Percentiles rank a stretch among this genome's conserved stretches.
Evolutionary conservation across 2,797 vertebrate genomes (phyloP).

Genomic region (Hoplostethus atlanticus): DNA sequence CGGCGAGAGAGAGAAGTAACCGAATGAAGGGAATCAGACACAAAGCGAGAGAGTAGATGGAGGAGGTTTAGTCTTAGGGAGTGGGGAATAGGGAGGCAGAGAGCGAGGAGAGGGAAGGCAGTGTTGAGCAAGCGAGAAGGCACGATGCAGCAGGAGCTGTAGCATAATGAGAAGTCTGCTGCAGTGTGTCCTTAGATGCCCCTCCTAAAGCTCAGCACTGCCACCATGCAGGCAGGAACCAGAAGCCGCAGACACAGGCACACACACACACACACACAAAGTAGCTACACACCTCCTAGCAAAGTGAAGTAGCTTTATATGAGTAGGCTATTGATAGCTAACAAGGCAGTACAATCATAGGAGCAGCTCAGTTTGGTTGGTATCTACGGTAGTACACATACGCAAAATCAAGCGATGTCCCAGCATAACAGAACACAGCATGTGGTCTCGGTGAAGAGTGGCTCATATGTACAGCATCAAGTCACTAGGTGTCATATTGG

Average conservation of each 20-base stretch:
- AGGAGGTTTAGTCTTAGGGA: background rate
- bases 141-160: constrained; percentile 65
- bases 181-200: constrained; percentile 70
- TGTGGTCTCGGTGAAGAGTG: no score
- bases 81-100: background rate
- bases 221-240: constrained; percentile 22
- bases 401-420: background rate
- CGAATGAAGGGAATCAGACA: background rate
- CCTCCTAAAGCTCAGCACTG: constrained; percentile 46
- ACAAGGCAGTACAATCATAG: background rate
- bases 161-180: constrained; percentile 60
- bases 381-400: background rate
- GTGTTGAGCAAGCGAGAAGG: constrained; percentile 30
- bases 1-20: background rate
- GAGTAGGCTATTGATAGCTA: background rate
- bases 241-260: constrained; percentile 5
- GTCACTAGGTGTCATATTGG: no score
- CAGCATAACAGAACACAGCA: background rate
- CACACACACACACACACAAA: constrained; percentile 7
- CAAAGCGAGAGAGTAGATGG: constrained; percentile 19
- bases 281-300: constrained; percentile 15
- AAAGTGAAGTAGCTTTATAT: background rate
- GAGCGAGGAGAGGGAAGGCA: constrained; percentile 26
- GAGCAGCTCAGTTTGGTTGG: background rate
- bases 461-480: no score